phyloP scores from a whole-genome alignment of 2,113 vertebrate genomes.

The Tringa solitaria region DNA sequence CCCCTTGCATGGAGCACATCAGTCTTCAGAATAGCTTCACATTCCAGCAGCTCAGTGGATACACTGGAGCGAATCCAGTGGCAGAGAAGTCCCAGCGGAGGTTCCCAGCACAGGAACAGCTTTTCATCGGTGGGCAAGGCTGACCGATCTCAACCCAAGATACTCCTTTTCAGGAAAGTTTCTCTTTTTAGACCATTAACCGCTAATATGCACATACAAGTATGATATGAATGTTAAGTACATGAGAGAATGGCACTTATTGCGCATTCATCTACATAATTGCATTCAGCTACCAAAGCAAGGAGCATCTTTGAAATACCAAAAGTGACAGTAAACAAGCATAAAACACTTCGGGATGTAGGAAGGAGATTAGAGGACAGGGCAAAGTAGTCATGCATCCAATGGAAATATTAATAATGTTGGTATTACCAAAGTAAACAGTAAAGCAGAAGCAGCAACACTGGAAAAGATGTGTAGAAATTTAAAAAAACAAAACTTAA shows the following conservation, averaged over 20 bases:
- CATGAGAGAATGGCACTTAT: neutral
- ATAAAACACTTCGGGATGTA: neutral
- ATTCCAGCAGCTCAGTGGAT: neutral
- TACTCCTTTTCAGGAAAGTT: neutral
- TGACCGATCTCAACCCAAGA: neutral
- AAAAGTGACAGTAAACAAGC: neutral
- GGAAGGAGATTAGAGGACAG: neutral
- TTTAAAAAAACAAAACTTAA: neutral
- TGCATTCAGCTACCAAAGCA: neutral
- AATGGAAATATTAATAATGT: neutral
- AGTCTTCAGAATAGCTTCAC: neutral
- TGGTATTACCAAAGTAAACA: neutral
- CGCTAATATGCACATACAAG: neutral
- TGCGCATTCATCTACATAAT: neutral
- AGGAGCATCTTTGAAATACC: neutral
- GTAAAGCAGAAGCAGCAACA: neutral
- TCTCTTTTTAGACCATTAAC: neutral
- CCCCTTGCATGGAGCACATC: neutral
- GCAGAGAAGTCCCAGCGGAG: neutral
- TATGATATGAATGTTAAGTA: neutral
- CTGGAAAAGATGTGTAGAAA: neutral
- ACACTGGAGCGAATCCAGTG: neutral
- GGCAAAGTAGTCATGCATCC: neutral
- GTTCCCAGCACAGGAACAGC: constrained; percentile 10
- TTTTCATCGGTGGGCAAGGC: neutral